Evolutionary conservation across 1,140 invertebrate species (phyloP).

Genomic region (Holotrichia oblita): DNA sequence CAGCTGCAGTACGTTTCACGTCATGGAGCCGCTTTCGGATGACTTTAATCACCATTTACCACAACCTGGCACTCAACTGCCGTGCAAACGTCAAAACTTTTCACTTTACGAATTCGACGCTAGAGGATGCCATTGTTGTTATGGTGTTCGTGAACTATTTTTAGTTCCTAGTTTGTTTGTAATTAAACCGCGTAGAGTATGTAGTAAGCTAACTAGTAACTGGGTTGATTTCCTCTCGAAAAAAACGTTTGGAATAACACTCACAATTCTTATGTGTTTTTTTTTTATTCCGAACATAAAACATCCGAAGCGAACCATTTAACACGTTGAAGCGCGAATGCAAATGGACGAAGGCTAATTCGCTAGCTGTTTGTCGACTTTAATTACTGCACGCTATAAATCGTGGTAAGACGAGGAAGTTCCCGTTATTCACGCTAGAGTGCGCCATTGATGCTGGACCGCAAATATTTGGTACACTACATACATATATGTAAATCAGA

Average conservation of each 20-base stretch:
- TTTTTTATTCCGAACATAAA: too few species aligned
- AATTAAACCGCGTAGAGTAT: too few species aligned
- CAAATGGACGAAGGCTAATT: slow-evolving; percentile 1
- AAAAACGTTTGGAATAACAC: too few species aligned
- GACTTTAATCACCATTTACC: slow-evolving; percentile 12
- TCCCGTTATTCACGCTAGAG: too few species aligned
- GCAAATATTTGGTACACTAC: too few species aligned
- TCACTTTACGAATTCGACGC: background rate
- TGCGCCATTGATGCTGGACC: too few species aligned
- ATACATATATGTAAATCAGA: too few species aligned
- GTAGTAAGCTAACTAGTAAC: too few species aligned
- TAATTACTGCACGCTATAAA: slow-evolving; percentile 13
- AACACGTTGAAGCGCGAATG: background rate
- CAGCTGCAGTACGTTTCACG: slow-evolving; percentile 10
- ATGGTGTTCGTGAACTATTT: background rate
- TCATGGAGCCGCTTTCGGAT: background rate
- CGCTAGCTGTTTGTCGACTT: background rate
- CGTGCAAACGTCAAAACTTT: slow-evolving; percentile 1
- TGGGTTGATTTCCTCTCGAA: too few species aligned
- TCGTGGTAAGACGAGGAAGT: background rate
- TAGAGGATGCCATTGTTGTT: background rate
- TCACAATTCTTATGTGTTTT: too few species aligned
- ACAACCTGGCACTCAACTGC: background rate
- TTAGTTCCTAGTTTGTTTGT: too few species aligned
- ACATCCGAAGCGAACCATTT: too few species aligned